Base-by-base conservation (phyloP, 2,113 vertebrate species). In the Toxostoma redivivum region DNA sequence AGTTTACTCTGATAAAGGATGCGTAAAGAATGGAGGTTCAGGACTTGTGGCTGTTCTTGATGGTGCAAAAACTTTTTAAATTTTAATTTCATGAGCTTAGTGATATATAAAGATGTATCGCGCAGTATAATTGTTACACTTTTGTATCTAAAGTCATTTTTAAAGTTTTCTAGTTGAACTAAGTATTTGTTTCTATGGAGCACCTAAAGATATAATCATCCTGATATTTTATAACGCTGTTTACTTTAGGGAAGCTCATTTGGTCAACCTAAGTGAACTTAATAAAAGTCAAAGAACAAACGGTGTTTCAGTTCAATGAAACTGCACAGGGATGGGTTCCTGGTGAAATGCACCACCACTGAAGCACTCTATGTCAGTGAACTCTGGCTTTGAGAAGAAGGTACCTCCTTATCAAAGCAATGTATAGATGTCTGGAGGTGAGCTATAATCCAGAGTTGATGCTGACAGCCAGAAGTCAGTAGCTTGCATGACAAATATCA, bases 231-330 rank as follows among this genome's bases (percentile, higher is more conserved):
- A 94, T 94, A 92, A 96, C 48, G 56, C 44, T 96, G 31, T 96
- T 96, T 97, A 88, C 96, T 97, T 96, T 96, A 96, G 94, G 95
- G 91, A 96, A 94, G 92, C 92, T 97, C 92, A 69, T 92, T 96
- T 97, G 95, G 92, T 97, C 92, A 96, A 97, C 94, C 95, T 90
- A 93, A 97, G 93, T 95, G 86, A 95, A 96, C 91, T 97, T 97
- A 98, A 98, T 97, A 98, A 98, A 98, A 97, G 71, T 95, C 58
- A 73, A 97, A 95, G 87, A 97, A 90, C 60, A 84, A 97, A 92
- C 60, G 80, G 56, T 1, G 77, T 92, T 97, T 83, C 94, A 83
- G 61, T 96, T 96, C 88, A 84, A 90, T 97, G 85, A 83, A 92
- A 86, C 95, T 91, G 81, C 66, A 35, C 48, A 91, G 69, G 86